These are phyloP conservation scores for Tigriopus californicus DNA, from an alignment of 2,888 invertebrate genomes.

Conservation along the genomic window DNA sequence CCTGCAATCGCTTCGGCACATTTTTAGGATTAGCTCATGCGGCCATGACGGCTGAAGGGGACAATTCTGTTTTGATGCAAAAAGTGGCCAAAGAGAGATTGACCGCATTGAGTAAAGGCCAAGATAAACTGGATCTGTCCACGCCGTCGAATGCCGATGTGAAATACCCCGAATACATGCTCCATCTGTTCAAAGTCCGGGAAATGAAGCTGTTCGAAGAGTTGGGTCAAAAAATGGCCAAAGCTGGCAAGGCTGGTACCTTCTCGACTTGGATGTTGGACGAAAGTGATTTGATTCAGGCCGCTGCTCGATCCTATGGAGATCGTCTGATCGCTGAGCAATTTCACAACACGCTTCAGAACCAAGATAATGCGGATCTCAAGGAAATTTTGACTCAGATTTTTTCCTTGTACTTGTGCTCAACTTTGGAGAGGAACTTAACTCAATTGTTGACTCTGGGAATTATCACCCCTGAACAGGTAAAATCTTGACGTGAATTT, in stretches of 20 bases:
- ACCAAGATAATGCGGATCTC: slow-evolving; percentile 15
- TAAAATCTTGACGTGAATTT: too few species aligned
- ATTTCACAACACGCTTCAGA: not conserved
- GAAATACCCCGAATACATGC: slow-evolving; percentile 15
- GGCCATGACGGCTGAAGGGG: slow-evolving; percentile 22
- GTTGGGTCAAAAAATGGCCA: slow-evolving; percentile 16
- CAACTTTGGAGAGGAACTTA: slow-evolving; percentile 18
- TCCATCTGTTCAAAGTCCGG: slow-evolving; percentile 18
- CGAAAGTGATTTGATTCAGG: slow-evolving; percentile 21
- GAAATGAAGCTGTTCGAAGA: slow-evolving; percentile 19
- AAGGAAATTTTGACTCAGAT: slow-evolving; percentile 18
- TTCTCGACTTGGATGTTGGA: slow-evolving; percentile 21
- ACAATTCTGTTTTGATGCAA: slow-evolving; percentile 21
- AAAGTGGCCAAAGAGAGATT: slow-evolving; percentile 21
- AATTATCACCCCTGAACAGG: slow-evolving; percentile 18
- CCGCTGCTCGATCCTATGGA: slow-evolving; percentile 19
- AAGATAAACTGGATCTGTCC: slow-evolving; percentile 11
- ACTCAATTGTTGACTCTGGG: slow-evolving; percentile 18
- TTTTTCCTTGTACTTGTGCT: slow-evolving; percentile 19
- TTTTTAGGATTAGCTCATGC: slow-evolving; percentile 21
- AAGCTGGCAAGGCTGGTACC: slow-evolving; percentile 16
- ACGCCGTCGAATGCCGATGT: slow-evolving; percentile 13
- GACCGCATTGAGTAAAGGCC: slow-evolving; percentile 17
- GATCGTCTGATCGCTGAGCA: slow-evolving; percentile 20
- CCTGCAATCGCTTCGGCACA: slow-evolving; percentile 20